phyloP scores from a whole-genome alignment of 2,113 vertebrate species.

The Zosterops lateralis region DNA sequence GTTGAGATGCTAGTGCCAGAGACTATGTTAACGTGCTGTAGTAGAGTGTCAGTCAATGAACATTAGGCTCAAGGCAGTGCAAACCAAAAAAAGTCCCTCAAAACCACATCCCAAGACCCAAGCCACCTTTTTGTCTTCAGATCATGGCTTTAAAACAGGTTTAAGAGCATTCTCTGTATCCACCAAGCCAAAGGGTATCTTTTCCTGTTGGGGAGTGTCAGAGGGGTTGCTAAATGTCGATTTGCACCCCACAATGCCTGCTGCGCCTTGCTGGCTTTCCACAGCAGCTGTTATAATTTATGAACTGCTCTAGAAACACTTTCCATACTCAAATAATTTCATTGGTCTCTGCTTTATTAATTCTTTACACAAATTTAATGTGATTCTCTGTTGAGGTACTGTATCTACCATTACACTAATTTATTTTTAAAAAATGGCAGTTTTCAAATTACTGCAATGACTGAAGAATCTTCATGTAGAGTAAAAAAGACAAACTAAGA shows the following conservation, averaged over 20 bases:
- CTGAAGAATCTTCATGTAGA: neutral
- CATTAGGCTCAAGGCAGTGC: neutral
- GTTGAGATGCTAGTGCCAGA: neutral
- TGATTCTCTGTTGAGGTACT: neutral
- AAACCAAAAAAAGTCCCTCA: neutral
- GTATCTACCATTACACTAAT: neutral
- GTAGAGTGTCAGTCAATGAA: neutral
- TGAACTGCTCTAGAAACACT: neutral
- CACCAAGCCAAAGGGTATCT: neutral
- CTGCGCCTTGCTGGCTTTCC: neutral
- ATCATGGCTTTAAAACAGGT: fast-evolving
- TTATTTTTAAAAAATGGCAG: neutral
- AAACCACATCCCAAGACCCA: neutral
- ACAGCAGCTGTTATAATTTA: neutral
- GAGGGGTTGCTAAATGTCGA: neutral
- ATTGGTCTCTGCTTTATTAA: neutral
- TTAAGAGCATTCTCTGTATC: neutral
- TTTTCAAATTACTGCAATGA: neutral
- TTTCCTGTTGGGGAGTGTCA: neutral
- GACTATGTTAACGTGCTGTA: fast-evolving
- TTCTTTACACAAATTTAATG: neutral
- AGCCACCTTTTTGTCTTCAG: neutral
- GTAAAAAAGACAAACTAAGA: neutral
- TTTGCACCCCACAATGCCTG: neutral
- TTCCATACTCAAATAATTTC: neutral